Base-by-base conservation (phyloP, 1,140 invertebrate species). In the Drosophila ogumai region DNA sequence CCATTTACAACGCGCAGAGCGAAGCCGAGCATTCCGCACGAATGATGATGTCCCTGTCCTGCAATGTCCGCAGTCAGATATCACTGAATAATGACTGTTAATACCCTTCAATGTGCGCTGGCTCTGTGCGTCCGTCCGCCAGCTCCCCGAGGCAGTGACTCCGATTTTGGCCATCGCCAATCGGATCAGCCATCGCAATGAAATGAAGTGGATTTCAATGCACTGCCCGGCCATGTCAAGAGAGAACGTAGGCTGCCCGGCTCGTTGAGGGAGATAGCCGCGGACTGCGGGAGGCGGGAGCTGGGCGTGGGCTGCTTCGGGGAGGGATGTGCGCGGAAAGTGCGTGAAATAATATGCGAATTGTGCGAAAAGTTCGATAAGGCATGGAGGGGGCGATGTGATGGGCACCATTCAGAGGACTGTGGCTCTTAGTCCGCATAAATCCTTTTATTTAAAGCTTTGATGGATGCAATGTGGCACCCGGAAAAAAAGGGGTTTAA, bases 61-160 rank as follows among this genome's bases (percentile, higher is more conserved):
- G 85, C 86, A 85, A 85, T 90, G 86, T 90, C 85, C 86, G 81
- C 85, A 90, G 79, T 80, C 78, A 90, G 90, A 91, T 91, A 91
- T 91, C 90, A 91, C 91, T 91, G 90, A 91, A 91, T 91, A 91
- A 91, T 91, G 90, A 91, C 90, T 91, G 90, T 91, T 91, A 91
- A 91, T 91, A 91, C 90, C 90, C 86, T 91, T 90, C 90, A 91
- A 91, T 91, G 82, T 91, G 85, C 64, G 56, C 66, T 28, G 68
- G 31, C 22, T 47, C 31, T 38, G 12, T 22, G 12, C 47, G 19
- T 17, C 54, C 69, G 68, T 49, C 46, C 31, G 10, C 43, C 58
- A 38, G 28, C 44, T 19, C 40, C 65, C 41, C 57, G 61, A 67
- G 65, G 65, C 68, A 71, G 66, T 72, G 65, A 49, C 66, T 73